Percentiles rank a stretch among this genome's conserved stretches.
phyloP scores from a whole-genome alignment of 1,140 invertebrate genomes.

The Drosophila athabasca region DNA sequence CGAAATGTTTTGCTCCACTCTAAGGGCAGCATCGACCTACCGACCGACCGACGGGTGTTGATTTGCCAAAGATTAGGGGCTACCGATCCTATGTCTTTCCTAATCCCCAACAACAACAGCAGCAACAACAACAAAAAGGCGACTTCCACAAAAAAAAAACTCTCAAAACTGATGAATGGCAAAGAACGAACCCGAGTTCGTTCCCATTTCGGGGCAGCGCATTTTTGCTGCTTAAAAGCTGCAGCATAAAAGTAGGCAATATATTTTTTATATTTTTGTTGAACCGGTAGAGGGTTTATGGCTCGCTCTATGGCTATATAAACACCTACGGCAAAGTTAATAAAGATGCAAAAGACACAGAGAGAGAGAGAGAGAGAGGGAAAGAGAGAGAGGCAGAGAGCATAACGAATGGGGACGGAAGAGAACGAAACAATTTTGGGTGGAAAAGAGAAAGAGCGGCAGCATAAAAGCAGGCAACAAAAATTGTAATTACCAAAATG shows the following conservation, averaged over 20 bases:
- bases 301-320: constrained; percentile 61
- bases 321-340: constrained; percentile 63
- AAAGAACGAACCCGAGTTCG: neutral
- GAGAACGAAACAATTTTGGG: constrained; percentile 36
- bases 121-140: neutral
- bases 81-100: constrained; percentile 34
- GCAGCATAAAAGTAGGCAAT: constrained; percentile 50
- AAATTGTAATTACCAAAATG: constrained; percentile 6
- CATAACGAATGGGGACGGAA: neutral
- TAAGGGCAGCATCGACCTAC: no score
- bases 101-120: constrained; percentile 30
- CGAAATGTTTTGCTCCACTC: constrained; percentile 11
- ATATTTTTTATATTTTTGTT: constrained; percentile 51
- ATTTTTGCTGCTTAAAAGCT: constrained; percentile 28
- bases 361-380: neutral
- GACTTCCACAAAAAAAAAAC: constrained; percentile 23
- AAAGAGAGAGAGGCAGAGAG: neutral
- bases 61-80: constrained; percentile 56
- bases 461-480: neutral
- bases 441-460: neutral
- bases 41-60: constrained; percentile 29
- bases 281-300: constrained; percentile 48
- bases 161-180: constrained; percentile 42
- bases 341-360: constrained; percentile 24
- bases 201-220: constrained; percentile 2